Percentiles rank a stretch among this genome's conserved stretches.
phyloP scores from a whole-genome alignment of 2,797 vertebrate species.

The Serranus cabrilla region DNA sequence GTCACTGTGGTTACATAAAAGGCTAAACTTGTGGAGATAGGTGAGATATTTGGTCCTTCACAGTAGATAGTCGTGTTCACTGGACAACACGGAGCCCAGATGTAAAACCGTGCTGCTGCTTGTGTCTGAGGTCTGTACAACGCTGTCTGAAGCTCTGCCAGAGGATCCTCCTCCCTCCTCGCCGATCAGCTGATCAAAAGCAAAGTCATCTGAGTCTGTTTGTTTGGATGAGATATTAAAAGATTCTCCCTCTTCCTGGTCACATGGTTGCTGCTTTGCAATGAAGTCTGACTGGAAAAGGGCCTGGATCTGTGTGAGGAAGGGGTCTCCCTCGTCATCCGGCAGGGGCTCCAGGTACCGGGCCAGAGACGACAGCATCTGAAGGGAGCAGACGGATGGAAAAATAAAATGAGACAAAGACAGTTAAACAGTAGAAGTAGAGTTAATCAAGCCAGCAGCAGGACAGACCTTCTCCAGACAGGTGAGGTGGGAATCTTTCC shows the following conservation, averaged over 20 bases:
- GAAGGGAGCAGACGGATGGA: not conserved
- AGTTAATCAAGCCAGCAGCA: not conserved
- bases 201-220: slow-evolving; percentile 44
- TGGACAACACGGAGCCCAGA: slow-evolving; percentile 78
- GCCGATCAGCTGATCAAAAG: slow-evolving; percentile 52
- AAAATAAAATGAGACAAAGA: not conserved
- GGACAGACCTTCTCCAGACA: slow-evolving; percentile 95
- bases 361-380: slow-evolving; percentile 95
- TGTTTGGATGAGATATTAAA: slow-evolving; percentile 54
- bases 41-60: slow-evolving; percentile 46
- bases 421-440: not conserved
- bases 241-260: slow-evolving; percentile 72
- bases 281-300: slow-evolving; percentile 91
- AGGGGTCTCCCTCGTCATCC: slow-evolving; percentile 88
- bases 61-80: slow-evolving; percentile 81
- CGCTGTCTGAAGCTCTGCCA: slow-evolving; percentile 18
- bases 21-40: not conserved
- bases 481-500: slow-evolving; percentile 93
- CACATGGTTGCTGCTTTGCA: slow-evolving; percentile 75
- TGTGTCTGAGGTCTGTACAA: not conserved
- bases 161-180: slow-evolving; percentile 24
- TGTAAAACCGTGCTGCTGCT: slow-evolving; percentile 67
- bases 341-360: slow-evolving; percentile 89
- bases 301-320: slow-evolving; percentile 92
- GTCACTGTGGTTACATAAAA: slow-evolving; percentile 9